Percentiles rank a stretch among this genome's conserved stretches.
Conservation (phyloP, 2,888 invertebrate genomes). For the Zelleria hepariella region DNA sequence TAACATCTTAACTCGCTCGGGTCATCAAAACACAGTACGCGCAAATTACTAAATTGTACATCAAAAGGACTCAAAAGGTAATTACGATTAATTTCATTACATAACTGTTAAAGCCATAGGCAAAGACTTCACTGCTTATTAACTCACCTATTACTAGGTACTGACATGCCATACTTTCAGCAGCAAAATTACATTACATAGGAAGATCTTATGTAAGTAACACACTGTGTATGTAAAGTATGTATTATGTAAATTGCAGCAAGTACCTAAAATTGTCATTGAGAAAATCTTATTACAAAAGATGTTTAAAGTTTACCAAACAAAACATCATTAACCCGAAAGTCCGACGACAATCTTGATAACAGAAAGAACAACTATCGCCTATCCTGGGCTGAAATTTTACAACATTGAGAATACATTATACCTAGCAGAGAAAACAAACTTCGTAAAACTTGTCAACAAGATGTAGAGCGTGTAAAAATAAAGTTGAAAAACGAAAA, state of each 20-base stretch:
- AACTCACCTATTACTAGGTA: no score
- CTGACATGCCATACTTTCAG: constrained; percentile 6
- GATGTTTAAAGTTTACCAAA: not conserved
- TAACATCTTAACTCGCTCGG: no score
- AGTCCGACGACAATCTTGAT: not conserved
- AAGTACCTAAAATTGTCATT: not conserved
- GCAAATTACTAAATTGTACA: no score
- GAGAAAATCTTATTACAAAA: not conserved
- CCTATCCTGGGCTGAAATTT: not conserved
- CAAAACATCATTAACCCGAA: not conserved
- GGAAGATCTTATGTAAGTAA: not conserved
- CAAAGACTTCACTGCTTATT: constrained; percentile 17
- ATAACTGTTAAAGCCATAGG: constrained; percentile 12
- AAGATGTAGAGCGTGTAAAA: constrained; percentile 8
- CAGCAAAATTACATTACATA: not conserved
- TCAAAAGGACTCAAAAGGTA: no score
- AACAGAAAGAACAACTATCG: not conserved
- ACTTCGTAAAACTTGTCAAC: not conserved
- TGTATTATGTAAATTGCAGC: not conserved
- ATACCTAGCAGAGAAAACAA: not conserved
- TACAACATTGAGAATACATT: not conserved
- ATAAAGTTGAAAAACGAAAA: constrained; percentile 13
- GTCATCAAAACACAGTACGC: no score
- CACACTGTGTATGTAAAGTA: not conserved
- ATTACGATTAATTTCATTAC: constrained; percentile 2